Base-by-base conservation (phyloP, 30 jellyfish, hydroid and myxozoan genomes). In the Catostylus mosaicus region DNA sequence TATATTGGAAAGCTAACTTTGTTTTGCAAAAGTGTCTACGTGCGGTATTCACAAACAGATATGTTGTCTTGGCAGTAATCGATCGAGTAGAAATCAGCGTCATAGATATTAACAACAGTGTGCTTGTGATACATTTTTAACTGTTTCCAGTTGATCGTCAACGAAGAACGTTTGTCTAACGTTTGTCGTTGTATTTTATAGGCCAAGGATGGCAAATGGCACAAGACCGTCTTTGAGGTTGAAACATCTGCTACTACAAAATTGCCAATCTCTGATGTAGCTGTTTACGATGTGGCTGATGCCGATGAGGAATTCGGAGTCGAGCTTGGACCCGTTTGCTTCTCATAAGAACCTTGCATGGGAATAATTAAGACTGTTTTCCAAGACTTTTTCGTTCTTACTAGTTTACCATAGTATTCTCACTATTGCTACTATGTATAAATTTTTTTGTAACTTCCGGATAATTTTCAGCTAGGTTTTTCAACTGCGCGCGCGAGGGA, bases 121-220 rank as follows among this genome's bases (percentile, higher is more conserved):
- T n/a, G n/a, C n/a, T n/a, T n/a, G n/a, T n/a, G n/a, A n/a, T n/a
- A n/a, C n/a, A n/a, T n/a, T n/a, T n/a, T n/a, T n/a, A n/a, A n/a
- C n/a, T n/a, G n/a, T n/a, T n/a, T n/a, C n/a, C n/a, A n/a, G n/a
- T n/a, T n/a, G n/a, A n/a, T n/a, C n/a, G n/a, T n/a, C n/a, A n/a
- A n/a, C n/a, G n/a, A n/a, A n/a, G n/a, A n/a, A n/a, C n/a, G n/a
- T n/a, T n/a, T 51, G 24, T 19, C 27, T 51, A 19, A 51, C 7
- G 8, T 51, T 51, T 51, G 0, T 19, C 65, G 24, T 27, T 50
- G 2, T 37, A 19, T 26, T 0, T 76, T 70, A 4, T 77, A 88
- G 97, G 93, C 81, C 61, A 88, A 94, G 38, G 99, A 94, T 79
- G 97, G 96, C 65, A 88, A 94, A 88, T 94, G 99, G 99, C 99